These are phyloP conservation scores for Luffia ferchaultella DNA, from an alignment of 2,888 invertebrate genomes.

Conservation along the genomic window DNA sequence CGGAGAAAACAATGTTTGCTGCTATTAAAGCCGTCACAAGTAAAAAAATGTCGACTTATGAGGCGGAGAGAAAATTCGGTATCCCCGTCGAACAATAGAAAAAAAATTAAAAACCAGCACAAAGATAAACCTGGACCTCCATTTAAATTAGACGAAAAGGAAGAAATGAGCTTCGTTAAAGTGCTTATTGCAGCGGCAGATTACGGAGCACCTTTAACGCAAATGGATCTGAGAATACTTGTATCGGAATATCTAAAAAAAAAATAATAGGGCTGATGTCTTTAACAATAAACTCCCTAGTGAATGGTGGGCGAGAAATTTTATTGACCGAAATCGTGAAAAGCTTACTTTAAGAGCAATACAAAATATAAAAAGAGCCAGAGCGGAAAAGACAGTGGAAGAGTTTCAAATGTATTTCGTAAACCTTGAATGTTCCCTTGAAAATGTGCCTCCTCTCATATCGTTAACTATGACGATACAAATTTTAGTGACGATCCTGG, in stretches of 20 bases:
- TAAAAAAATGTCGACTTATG: conserved; percentile 10
- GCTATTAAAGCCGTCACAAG: conserved; percentile 9
- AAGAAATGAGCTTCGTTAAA: neutral
- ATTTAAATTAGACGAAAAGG: neutral
- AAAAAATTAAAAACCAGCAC: conserved; percentile 17
- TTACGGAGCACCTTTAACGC: conserved; percentile 11
- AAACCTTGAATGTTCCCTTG: conserved; percentile 10
- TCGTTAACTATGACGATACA: neutral
- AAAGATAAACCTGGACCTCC: conserved; percentile 7
- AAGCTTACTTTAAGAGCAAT: neutral
- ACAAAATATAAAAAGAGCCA: conserved; percentile 1
- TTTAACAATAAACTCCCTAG: neutral
- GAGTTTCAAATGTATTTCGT: conserved; percentile 10
- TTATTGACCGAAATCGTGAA: conserved; percentile 9
- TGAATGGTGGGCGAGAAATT: conserved; percentile 4
- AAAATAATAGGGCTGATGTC: neutral
- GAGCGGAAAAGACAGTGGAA: conserved; percentile 2
- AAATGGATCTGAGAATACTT: conserved; percentile 12
- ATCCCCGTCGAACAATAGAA: conserved; percentile 14
- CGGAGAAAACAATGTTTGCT: conserved; percentile 6
- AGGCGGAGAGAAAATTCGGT: conserved; percentile 14
- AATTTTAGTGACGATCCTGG: conserved; percentile 5
- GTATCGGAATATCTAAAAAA: conserved; percentile 9
- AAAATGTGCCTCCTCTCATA: conserved; percentile 6
- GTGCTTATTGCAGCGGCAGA: conserved; percentile 3